These are phyloP conservation scores for Glaucidium brasilianum DNA, from an alignment of 2,113 vertebrate species.

Conservation along the genomic window DNA sequence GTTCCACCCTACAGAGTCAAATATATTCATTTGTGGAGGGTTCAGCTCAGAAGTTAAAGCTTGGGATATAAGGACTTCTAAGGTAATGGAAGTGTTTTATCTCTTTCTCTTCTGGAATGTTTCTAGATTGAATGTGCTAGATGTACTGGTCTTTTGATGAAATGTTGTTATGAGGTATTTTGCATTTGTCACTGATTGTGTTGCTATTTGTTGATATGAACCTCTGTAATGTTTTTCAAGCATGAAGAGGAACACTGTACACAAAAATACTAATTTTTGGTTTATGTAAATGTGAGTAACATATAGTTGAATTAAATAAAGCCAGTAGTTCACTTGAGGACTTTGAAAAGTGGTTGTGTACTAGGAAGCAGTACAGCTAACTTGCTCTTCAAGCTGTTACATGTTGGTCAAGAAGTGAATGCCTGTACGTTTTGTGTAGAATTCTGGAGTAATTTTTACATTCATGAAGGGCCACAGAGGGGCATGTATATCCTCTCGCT, in stretches of 20 bases:
- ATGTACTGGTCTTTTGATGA: neutral
- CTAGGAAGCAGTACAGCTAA: neutral
- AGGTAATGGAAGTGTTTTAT: constrained; percentile 74
- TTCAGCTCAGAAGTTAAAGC: constrained; percentile 90
- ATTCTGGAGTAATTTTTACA: neutral
- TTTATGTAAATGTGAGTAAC: neutral
- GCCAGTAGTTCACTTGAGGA: neutral
- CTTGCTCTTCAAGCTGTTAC: neutral
- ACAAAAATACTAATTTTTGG: neutral
- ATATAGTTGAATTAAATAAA: neutral
- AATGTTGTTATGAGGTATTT: neutral
- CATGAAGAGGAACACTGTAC: neutral
- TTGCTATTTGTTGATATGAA: neutral
- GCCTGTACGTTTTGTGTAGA: neutral
- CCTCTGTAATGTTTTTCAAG: neutral
- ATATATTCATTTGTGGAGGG: constrained; percentile 88
- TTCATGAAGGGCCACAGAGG: neutral
- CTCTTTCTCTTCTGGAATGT: neutral
- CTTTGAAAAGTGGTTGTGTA: neutral
- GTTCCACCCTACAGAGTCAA: constrained; percentile 81
- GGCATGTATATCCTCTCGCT: neutral
- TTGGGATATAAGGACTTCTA: constrained; percentile 88
- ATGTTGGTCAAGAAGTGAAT: neutral
- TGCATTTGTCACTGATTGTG: neutral
- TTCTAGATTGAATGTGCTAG: neutral